Conservation (phyloP, 1,140 invertebrate genomes). For the Drosophila orosa region DNA sequence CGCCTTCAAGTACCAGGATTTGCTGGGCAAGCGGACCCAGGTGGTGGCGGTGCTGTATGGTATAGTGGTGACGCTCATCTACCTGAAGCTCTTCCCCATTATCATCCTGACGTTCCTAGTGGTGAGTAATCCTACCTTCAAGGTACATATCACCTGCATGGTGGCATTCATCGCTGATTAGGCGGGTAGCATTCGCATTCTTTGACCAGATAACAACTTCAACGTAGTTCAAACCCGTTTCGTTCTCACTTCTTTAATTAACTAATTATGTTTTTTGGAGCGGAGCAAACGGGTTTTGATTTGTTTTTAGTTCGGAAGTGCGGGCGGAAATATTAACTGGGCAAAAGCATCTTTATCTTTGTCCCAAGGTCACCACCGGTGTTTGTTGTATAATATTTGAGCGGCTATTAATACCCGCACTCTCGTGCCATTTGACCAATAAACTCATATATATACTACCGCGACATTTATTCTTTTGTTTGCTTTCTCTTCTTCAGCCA, state of each 20-base stretch:
- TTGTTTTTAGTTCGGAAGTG: constrained; percentile 4
- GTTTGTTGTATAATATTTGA: constrained; percentile 73
- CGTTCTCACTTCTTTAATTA: constrained; percentile 16
- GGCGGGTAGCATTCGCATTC: constrained; percentile 6
- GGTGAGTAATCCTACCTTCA: constrained; percentile 85
- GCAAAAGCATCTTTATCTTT: constrained; percentile 27
- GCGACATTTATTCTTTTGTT: constrained; percentile 13
- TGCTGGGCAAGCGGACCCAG: constrained; percentile 85
- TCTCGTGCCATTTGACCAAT: constrained; percentile 28
- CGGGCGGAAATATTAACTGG: constrained; percentile 33
- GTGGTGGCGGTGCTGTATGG: constrained; percentile 85
- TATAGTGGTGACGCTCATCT: constrained; percentile 84
- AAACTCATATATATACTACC: constrained; percentile 23
- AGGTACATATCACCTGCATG: constrained; percentile 21
- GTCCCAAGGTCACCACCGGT: constrained; percentile 59
- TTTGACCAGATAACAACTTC: constrained; percentile 41
- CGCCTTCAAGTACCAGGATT: constrained; percentile 86
- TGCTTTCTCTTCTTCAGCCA: constrained; percentile 85
- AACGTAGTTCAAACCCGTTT: constrained; percentile 47
- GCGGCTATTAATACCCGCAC: constrained; percentile 60
- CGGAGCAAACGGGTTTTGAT: constrained; percentile 42
- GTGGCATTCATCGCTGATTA: constrained; percentile 46
- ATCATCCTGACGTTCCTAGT: constrained; percentile 86
- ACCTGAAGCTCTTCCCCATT: constrained; percentile 86
- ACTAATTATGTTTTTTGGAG: constrained; percentile 47